Base-by-base conservation (phyloP, 2,797 vertebrate genomes). In the Anguilla pacifica region DNA sequence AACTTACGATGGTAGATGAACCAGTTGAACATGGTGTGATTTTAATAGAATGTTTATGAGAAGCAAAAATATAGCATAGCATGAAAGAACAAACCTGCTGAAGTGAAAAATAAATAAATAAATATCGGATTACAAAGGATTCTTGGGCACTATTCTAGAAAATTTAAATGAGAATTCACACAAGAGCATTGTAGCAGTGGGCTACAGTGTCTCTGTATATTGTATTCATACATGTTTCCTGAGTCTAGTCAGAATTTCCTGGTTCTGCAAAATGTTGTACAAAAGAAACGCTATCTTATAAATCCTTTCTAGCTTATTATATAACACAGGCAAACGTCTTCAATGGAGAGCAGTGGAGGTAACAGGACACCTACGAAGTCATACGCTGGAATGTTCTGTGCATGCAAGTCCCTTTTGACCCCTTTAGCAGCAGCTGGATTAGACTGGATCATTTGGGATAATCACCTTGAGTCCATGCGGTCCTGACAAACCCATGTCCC, bases 401-500 rank as follows among this genome's bases (percentile, higher is more conserved):
- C 57, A 55, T 59, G 51, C 28, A 13, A 86, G 70, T 61, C 28
- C 46, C 51, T 17, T 55, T 83, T 67, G 57, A 64, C 77, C 84
- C 49, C 77, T 70, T 81, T 35, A 49, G 19, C 46, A 25, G 19
- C 17, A 57, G 61, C 9, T 28, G 64, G 11, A 28, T 39, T 25
- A 70, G 22, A 39, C 25, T 25, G 64, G 64, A 28, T 28, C 25
- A 28, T n/a, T n/a, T 70, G 57, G 43, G 57, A 84, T 92, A 90
- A 91, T 96, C 96, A 99, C 98, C 97, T 99, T 99, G 94, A 99
- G 94, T 96, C 98, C 98, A 91, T 94, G 96, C 84, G 96, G 98
- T 97, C 98, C 98, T 85, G 97, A 95, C 92, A 96, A 96, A 87
- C 98, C 98, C 67, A 98, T 96, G 0, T 96, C 95, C 93, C 98